Evolutionary conservation across 2,888 invertebrate species (phyloP).

Genomic region (Dolichomitus sp.): DNA sequence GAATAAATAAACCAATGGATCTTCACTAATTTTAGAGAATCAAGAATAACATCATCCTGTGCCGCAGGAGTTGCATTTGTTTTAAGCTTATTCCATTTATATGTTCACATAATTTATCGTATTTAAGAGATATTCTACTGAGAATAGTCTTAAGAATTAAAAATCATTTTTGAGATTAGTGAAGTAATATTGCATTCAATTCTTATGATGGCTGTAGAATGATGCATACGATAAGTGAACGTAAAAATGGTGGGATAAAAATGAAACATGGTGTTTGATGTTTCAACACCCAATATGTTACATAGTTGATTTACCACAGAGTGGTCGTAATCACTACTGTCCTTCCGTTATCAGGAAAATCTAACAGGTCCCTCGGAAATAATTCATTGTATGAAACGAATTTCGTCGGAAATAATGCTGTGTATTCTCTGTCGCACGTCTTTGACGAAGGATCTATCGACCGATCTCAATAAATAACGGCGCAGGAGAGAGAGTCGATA

Average conservation of each 20-base stretch:
- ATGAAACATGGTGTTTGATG: not conserved
- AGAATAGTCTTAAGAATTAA: not conserved
- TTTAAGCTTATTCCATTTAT: not conserved
- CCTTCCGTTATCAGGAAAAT: not conserved
- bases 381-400: not conserved
- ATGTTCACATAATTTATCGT: not conserved
- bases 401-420: not conserved
- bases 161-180: not conserved
- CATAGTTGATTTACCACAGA: not conserved
- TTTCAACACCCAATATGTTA: not conserved
- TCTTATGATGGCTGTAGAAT: not conserved
- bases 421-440: not conserved
- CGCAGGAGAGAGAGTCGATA: slow-evolving; percentile 17
- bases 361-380: not conserved
- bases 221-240: not conserved
- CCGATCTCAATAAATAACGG: slow-evolving; percentile 33
- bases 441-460: slow-evolving; percentile 21
- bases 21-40: not conserved
- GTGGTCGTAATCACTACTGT: not conserved
- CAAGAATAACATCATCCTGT: not conserved
- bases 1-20: not conserved
- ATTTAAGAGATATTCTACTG: not conserved
- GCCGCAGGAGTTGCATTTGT: not conserved
- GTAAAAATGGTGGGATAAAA: not conserved
- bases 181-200: not conserved